Evolutionary conservation across 1,140 invertebrate species (phyloP).

Genomic region (Diachasmimorpha longicaudata): DNA sequence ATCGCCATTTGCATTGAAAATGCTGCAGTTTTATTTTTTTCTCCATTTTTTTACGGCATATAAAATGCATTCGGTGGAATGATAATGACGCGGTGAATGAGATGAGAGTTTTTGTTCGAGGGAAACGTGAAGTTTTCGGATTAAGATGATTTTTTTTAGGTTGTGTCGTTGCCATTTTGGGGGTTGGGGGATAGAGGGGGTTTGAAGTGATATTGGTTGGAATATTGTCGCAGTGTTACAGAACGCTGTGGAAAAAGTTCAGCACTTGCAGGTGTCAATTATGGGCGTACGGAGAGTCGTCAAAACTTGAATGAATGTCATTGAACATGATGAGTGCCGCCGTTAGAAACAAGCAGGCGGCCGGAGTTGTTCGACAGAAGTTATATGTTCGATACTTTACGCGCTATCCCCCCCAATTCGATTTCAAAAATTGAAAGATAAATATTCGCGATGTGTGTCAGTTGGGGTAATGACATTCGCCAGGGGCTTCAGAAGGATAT

Average conservation of each 20-base stretch:
- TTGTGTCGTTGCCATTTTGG: neutral
- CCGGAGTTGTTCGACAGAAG: too few relatives aligned
- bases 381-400: too few relatives aligned
- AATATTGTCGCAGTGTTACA: neutral
- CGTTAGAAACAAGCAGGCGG: too few relatives aligned
- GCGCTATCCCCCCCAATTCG: too few relatives aligned
- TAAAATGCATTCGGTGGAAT: neutral
- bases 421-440: too few relatives aligned
- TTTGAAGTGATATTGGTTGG: neutral
- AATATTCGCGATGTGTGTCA: too few relatives aligned
- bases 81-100: neutral
- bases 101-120: neutral
- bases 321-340: too few relatives aligned
- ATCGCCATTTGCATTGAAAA: neutral
- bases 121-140: neutral
- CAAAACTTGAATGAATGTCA: too few relatives aligned
- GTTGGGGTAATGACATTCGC: too few relatives aligned
- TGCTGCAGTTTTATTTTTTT: neutral
- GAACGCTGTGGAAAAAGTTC: neutral
- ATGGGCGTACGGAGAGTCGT: too few relatives aligned
- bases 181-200: neutral
- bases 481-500: too few relatives aligned
- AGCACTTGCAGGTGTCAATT: too few relatives aligned
- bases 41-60: neutral
- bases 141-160: neutral